These are phyloP conservation scores for Plebejus melissa DNA, from an alignment of 2,888 invertebrate species.

Conservation along the genomic window DNA sequence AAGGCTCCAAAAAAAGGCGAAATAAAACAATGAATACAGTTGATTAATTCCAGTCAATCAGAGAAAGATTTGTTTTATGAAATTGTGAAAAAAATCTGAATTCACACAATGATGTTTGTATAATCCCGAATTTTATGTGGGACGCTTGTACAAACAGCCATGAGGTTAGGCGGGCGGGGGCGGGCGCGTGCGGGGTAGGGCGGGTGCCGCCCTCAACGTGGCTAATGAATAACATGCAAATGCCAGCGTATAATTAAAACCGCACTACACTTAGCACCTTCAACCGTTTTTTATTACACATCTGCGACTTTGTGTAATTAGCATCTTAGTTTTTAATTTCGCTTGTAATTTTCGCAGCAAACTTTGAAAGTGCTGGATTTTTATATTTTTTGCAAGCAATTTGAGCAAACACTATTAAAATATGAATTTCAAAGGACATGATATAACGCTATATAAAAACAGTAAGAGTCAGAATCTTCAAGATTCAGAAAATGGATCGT, in stretches of 20 bases:
- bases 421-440: background rate
- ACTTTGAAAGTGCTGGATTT: background rate
- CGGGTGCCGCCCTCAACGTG: constrained; percentile 43
- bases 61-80: constrained; percentile 27
- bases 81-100: constrained; percentile 21
- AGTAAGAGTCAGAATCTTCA: no score
- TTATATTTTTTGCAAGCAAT: background rate
- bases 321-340: constrained; percentile 20
- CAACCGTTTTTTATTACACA: constrained; percentile 33
- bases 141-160: constrained; percentile 28
- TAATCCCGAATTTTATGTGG: constrained; percentile 30
- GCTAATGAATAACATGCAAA: constrained; percentile 74
- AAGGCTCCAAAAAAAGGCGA: constrained; percentile 17
- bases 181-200: constrained; percentile 23
- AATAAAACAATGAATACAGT: constrained; percentile 24
- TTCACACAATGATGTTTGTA: constrained; percentile 28
- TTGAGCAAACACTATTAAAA: background rate
- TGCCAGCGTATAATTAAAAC: constrained; percentile 65
- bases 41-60: constrained; percentile 28
- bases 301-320: constrained; percentile 28
- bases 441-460: no score
- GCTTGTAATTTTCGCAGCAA: constrained; percentile 14
- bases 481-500: no score
- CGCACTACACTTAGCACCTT: constrained; percentile 40
- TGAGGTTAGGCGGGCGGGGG: constrained; percentile 34